Conservation (phyloP, 2,797 vertebrate genomes). For the Ambastaia sidthimunki region DNA sequence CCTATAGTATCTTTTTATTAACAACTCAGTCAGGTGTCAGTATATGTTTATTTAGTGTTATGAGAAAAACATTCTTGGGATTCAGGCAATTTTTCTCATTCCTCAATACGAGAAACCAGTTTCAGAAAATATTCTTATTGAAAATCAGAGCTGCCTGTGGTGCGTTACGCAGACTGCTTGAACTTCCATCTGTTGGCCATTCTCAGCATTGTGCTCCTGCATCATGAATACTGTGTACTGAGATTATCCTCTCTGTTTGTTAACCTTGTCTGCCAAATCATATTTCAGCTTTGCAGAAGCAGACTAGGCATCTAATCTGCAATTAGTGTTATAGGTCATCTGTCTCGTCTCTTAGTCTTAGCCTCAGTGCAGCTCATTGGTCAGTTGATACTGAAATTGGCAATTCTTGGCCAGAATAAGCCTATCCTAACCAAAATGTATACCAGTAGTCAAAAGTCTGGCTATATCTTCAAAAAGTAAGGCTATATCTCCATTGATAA, state of each 20-base stretch:
- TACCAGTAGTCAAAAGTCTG: not conserved
- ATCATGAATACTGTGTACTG: not conserved
- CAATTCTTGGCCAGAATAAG: not conserved
- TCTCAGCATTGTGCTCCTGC: not conserved
- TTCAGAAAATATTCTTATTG: not conserved
- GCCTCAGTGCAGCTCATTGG: too few relatives aligned
- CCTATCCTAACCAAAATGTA: not conserved
- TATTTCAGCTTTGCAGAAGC: too few relatives aligned
- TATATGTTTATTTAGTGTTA: not conserved
- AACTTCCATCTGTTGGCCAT: not conserved
- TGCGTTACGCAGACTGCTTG: not conserved
- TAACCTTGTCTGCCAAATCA: too few relatives aligned
- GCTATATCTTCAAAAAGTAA: not conserved
- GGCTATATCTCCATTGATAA: too few relatives aligned
- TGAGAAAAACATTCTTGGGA: not conserved
- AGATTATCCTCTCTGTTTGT: too few relatives aligned
- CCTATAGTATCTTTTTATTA: conserved; percentile 15
- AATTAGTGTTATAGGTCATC: too few relatives aligned
- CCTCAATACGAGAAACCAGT: not conserved
- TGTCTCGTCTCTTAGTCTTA: too few relatives aligned
- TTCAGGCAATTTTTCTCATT: not conserved
- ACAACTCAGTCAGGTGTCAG: not conserved
- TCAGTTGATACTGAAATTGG: not conserved
- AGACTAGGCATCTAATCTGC: too few relatives aligned
- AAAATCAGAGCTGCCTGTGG: not conserved